phyloP scores from a whole-genome alignment of 2,113 vertebrate species.

The Corydoras sp. region DNA sequence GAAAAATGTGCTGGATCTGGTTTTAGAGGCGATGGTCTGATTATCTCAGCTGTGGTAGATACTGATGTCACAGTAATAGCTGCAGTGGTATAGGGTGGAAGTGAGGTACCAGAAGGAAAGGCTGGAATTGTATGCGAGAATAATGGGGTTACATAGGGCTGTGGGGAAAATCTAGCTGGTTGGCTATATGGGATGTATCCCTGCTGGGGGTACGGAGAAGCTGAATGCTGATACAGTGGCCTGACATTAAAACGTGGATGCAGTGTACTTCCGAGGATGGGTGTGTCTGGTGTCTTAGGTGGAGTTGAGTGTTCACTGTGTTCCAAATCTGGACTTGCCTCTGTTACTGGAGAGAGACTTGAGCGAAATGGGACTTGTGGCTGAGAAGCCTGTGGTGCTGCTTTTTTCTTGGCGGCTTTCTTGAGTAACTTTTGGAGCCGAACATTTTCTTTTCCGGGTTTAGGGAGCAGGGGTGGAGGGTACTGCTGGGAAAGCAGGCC shows the following conservation, averaged over 20 bases:
- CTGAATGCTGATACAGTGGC: slow-evolving; percentile 59
- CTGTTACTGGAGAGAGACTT: slow-evolving; percentile 86
- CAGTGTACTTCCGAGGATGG: slow-evolving; percentile 12
- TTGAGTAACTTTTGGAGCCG: slow-evolving; percentile 81
- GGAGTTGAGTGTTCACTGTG: slow-evolving; percentile 59
- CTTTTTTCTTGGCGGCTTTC: slow-evolving; percentile 74
- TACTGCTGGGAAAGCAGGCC: slow-evolving; percentile 62
- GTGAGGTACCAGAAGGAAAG: slow-evolving; percentile 16
- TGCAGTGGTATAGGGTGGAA: slow-evolving; percentile 22
- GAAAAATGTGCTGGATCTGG: neutral
- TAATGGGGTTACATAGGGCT: slow-evolving; percentile 40
- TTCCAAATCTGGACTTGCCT: slow-evolving; percentile 82
- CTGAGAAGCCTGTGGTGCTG: slow-evolving; percentile 48
- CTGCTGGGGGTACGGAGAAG: slow-evolving; percentile 69
- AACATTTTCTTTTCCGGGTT: slow-evolving; percentile 82
- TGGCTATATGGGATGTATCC: slow-evolving; percentile 55
- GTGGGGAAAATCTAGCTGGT: slow-evolving; percentile 55
- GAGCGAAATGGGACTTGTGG: slow-evolving; percentile 64
- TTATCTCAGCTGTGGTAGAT: slow-evolving; percentile 23
- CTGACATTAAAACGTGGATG: slow-evolving; percentile 53
- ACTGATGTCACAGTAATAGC: slow-evolving; percentile 29
- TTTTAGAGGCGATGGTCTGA: slow-evolving; percentile 30
- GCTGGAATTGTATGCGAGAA: slow-evolving; percentile 33
- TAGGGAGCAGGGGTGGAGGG: slow-evolving; percentile 80
- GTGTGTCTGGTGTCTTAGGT: slow-evolving; percentile 49